Percentiles rank a stretch among this genome's conserved stretches.
phyloP scores from a whole-genome alignment of 2,888 invertebrate species.

The Meganola albula region DNA sequence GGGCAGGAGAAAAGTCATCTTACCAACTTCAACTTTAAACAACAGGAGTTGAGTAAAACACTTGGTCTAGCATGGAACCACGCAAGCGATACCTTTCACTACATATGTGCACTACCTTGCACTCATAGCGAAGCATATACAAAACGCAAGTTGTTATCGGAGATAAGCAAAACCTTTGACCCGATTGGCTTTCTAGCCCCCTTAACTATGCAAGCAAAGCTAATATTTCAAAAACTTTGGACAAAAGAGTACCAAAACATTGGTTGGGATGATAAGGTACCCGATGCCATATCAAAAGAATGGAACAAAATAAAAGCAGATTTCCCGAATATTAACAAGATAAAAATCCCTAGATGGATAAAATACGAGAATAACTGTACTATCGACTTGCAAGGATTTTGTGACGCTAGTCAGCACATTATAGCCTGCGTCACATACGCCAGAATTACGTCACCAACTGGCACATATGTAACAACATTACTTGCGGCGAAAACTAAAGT shows the following conservation, averaged over 20 bases:
- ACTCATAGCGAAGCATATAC: constrained; percentile 2
- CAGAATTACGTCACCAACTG: not conserved
- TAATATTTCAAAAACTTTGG: constrained; percentile 8
- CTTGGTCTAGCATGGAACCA: constrained; percentile 6
- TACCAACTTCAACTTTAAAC: not conserved
- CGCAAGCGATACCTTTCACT: constrained; percentile 3
- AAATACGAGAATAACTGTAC: not conserved
- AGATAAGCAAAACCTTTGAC: constrained; percentile 10
- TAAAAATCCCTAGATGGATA: constrained; percentile 4
- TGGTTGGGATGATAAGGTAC: constrained; percentile 4
- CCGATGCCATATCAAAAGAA: not conserved
- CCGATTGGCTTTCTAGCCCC: constrained; percentile 13
- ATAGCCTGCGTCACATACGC: constrained; percentile 3
- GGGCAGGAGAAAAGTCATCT: not conserved
- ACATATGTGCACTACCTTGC: constrained; percentile 1
- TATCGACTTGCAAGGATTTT: constrained; percentile 3
- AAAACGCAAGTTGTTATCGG: constrained; percentile 3
- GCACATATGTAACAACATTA: not conserved
- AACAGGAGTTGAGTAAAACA: constrained; percentile 1
- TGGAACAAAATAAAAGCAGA: constrained; percentile 4
- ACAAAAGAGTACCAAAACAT: constrained; percentile 1
- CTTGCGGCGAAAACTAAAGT: constrained; percentile 4
- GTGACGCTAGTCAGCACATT: constrained; percentile 5
- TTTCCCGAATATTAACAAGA: not conserved
- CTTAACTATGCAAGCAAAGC: constrained; percentile 8